phyloP scores from a whole-genome alignment of 2,888 invertebrate species.

The Aspidiotus rigidus region DNA sequence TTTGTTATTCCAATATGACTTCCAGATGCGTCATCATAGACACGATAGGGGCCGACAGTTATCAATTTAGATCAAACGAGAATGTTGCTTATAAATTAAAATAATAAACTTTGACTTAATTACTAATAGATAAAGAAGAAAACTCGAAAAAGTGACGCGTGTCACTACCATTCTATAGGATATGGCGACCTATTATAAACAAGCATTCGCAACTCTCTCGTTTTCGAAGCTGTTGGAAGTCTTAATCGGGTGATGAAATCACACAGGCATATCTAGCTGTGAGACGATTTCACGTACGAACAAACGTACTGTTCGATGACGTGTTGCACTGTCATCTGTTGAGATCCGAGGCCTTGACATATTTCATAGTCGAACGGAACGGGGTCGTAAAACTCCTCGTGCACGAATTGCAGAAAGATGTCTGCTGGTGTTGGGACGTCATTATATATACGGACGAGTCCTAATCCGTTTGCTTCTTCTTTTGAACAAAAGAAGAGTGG shows the following conservation, averaged over 20 bases:
- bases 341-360: neutral
- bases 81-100: no score
- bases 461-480: neutral
- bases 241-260: neutral
- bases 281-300: neutral
- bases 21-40: no score
- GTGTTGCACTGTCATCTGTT: neutral
- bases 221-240: neutral
- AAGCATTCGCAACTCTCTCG: neutral
- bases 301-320: neutral
- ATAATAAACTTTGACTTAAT: no score
- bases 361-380: neutral
- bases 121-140: no score
- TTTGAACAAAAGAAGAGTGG: neutral
- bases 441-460: neutral
- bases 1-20: no score
- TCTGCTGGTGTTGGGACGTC: neutral
- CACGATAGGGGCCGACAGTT: no score
- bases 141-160: no score
- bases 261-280: neutral
- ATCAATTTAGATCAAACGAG: no score
- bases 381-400: neutral
- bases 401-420: neutral
- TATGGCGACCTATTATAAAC: neutral
- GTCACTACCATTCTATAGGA: constrained; percentile 1